Conservation (phyloP, 2,113 vertebrate species). For the Hypocryptadius cinnamomeus region DNA sequence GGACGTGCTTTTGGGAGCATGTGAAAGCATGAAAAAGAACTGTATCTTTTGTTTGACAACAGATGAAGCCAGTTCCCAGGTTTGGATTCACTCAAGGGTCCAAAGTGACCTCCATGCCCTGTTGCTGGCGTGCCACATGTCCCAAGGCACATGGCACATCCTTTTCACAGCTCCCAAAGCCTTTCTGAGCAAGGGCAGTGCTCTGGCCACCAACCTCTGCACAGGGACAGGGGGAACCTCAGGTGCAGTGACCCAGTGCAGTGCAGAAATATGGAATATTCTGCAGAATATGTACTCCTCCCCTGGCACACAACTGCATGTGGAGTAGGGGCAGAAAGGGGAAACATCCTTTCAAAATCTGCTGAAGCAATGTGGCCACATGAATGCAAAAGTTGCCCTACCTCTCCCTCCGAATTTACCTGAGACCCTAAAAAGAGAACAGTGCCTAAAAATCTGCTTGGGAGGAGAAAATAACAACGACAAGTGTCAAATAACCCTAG, state of each 20-base stretch:
- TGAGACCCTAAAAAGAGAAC: neutral
- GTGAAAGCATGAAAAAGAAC: neutral
- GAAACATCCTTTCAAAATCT: neutral
- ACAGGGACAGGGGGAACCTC: neutral
- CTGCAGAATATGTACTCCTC: too few relatives aligned
- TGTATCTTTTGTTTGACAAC: neutral
- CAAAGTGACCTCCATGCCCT: neutral
- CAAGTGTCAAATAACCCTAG: neutral
- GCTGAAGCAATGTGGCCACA: neutral
- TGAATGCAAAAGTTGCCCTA: neutral
- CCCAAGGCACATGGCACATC: neutral
- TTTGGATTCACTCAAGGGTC: neutral
- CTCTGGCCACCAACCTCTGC: neutral
- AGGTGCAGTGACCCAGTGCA: neutral
- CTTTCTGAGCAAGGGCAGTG: neutral
- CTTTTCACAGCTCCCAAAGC: neutral
- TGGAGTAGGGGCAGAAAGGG: neutral
- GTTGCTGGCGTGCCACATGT: rapidly evolving
- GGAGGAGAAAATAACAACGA: neutral
- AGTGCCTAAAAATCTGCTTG: neutral
- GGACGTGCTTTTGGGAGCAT: neutral
- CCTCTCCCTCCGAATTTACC: neutral
- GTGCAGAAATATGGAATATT: neutral
- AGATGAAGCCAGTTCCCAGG: neutral
- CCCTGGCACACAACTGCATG: neutral